phyloP scores from a whole-genome alignment of 1,140 invertebrate species.

The Lethrus apterus region DNA sequence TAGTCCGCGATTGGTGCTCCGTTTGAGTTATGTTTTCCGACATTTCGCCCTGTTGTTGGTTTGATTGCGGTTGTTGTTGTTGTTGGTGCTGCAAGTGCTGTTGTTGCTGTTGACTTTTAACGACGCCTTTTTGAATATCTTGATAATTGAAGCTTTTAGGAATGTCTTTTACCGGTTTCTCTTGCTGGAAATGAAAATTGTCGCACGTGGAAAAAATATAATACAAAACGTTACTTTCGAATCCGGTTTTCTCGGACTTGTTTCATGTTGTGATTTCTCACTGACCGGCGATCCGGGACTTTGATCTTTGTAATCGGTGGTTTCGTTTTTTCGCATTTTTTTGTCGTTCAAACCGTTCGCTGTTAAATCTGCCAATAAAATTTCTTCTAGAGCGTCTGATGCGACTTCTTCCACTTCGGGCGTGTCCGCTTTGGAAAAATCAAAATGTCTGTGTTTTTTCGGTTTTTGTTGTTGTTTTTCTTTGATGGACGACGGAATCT shows the following conservation, averaged over 20 bases:
- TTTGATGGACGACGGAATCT: slow-evolving; percentile 20
- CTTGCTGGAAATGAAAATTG: slow-evolving; percentile 2
- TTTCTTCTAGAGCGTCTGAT: slow-evolving; percentile 19
- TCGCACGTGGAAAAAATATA: no score
- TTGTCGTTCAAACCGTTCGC: slow-evolving; percentile 6
- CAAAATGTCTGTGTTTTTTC: slow-evolving; percentile 5
- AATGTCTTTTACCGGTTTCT: slow-evolving; percentile 6
- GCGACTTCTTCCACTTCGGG: slow-evolving; percentile 22
- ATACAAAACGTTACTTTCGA: background rate
- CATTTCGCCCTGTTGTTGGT: slow-evolving; percentile 2
- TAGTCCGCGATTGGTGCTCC: background rate
- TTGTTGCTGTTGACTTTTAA: slow-evolving; percentile 2
- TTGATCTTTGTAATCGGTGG: background rate
- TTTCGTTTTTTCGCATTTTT: background rate
- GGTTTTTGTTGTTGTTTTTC: slow-evolving; percentile 10
- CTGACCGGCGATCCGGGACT: background rate
- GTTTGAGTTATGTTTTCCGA: slow-evolving; percentile 4
- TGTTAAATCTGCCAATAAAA: slow-evolving; percentile 19
- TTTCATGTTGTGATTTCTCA: background rate
- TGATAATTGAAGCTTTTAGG: slow-evolving; percentile 22
- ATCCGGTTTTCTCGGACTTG: background rate
- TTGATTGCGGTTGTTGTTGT: background rate
- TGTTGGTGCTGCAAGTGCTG: slow-evolving; percentile 4
- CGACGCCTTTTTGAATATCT: slow-evolving; percentile 15
- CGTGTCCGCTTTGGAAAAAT: slow-evolving; percentile 13